Conservation (phyloP, 2,888 invertebrate genomes). For the Synanthedon formicaeformis region DNA sequence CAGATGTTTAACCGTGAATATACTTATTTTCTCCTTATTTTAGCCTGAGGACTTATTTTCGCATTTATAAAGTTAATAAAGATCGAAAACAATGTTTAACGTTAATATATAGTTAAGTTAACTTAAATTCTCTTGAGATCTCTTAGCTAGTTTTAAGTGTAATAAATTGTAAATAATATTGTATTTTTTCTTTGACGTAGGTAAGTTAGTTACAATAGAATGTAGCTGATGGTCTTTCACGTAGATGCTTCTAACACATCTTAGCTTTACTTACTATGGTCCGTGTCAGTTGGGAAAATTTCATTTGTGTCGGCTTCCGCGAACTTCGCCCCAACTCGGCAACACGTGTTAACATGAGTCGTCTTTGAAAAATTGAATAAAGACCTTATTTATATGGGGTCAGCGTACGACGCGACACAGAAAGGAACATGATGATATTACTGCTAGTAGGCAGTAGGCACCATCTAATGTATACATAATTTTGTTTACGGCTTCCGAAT, state of each 20-base stretch:
- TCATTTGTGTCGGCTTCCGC: conserved; percentile 46
- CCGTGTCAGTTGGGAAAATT: conserved; percentile 58
- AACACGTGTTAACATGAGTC: conserved; percentile 64
- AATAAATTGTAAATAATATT: too few relatives aligned
- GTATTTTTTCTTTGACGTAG: too few relatives aligned
- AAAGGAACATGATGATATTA: conserved; percentile 61
- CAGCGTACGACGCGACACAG: conserved; percentile 55
- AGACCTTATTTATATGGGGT: conserved; percentile 66
- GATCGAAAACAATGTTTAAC: too few relatives aligned
- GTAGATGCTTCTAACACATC: conserved; percentile 14
- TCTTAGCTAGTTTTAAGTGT: too few relatives aligned
- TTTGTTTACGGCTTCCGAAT: conserved; percentile 56
- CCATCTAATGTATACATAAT: conserved; percentile 57
- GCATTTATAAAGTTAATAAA: too few relatives aligned
- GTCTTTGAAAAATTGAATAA: conserved; percentile 66
- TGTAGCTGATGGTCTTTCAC: too few relatives aligned
- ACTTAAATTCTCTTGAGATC: too few relatives aligned
- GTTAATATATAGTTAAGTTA: too few relatives aligned
- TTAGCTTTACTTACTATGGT: conserved; percentile 8
- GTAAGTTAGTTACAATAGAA: too few relatives aligned
- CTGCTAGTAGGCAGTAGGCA: conserved; percentile 38
- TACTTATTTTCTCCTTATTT: too few relatives aligned
- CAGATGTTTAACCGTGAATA: too few relatives aligned
- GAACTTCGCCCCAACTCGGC: conserved; percentile 46
- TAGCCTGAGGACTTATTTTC: too few relatives aligned